phyloP scores from a whole-genome alignment of 2,113 vertebrate genomes.

The Alethe diademata region DNA sequence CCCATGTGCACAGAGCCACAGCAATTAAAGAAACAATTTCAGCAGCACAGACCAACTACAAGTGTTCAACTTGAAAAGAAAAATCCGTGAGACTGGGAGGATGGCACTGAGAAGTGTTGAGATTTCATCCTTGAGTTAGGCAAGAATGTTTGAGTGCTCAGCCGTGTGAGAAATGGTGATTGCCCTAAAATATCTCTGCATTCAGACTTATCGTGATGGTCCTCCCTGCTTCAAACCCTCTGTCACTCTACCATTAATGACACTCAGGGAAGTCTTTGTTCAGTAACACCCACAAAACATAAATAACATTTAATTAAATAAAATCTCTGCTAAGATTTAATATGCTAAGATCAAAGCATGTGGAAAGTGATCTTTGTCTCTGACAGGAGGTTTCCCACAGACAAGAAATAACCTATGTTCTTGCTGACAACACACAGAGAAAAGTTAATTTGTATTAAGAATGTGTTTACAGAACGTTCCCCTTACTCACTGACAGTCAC shows the following conservation, averaged over 20 bases:
- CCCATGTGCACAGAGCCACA: too few species aligned
- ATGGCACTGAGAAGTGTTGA: neutral
- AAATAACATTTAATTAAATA: constrained; percentile 57
- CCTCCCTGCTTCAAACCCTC: neutral
- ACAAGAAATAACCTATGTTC: constrained; percentile 18
- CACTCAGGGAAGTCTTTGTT: constrained; percentile 18
- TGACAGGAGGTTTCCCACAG: constrained; percentile 52
- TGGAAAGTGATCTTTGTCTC: constrained; percentile 52
- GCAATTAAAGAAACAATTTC: neutral
- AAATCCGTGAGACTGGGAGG: neutral
- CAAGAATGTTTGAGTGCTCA: neutral
- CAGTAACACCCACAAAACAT: constrained; percentile 37
- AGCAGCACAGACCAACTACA: neutral
- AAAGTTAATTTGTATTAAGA: neutral
- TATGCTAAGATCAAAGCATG: constrained; percentile 52
- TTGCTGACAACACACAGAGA: neutral
- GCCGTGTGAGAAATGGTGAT: neutral
- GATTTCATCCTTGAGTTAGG: neutral
- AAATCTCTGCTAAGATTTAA: constrained; percentile 30
- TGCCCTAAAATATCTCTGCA: neutral
- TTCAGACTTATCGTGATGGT: neutral
- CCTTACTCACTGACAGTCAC: neutral
- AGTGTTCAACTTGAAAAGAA: neutral
- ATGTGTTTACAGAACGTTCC: neutral
- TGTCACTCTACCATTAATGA: neutral